Percentiles rank a stretch among this genome's conserved stretches.
These are phyloP conservation scores for Pseudococcus jackbeardsleyi DNA, from an alignment of 2,888 invertebrate genomes.

Conservation along the genomic window DNA sequence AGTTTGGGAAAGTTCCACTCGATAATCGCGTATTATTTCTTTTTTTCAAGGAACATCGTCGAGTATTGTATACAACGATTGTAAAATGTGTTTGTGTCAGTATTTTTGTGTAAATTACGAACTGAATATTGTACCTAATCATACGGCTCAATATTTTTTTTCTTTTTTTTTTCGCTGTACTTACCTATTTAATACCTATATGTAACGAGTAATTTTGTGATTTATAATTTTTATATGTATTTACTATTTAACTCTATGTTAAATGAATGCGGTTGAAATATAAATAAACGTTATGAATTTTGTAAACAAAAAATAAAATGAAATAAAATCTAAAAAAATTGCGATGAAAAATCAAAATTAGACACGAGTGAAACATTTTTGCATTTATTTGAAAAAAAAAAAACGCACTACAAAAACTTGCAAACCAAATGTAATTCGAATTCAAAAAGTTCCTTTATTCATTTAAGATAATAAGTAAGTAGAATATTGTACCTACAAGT, in stretches of 20 bases:
- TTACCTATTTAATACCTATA: neutral
- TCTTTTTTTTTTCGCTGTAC: slow-evolving; percentile 25
- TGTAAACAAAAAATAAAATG: neutral
- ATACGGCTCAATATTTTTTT: slow-evolving; percentile 17
- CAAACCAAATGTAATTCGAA: neutral
- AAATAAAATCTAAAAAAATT: neutral
- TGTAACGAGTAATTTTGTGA: slow-evolving; percentile 19
- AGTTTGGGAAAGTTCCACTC: neutral
- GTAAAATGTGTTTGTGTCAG: neutral
- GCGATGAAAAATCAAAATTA: neutral
- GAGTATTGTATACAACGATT: neutral
- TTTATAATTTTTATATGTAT: slow-evolving; percentile 32
- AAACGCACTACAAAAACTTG: neutral
- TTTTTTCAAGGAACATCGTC: neutral
- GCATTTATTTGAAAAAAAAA: slow-evolving; percentile 45
- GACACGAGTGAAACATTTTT: neutral
- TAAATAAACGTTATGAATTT: neutral
- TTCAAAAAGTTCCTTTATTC: slow-evolving; percentile 22
- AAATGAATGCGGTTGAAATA: neutral
- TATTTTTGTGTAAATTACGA: neutral
- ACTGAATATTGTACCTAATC: slow-evolving; percentile 37
- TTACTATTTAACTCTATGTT: neutral
- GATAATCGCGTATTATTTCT: neutral
- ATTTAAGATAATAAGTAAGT: slow-evolving; percentile 4
- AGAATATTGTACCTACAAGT: neutral